These are phyloP conservation scores for Urosaurus nigricauda DNA, from an alignment of 2,797 vertebrate species.

Conservation along the genomic window DNA sequence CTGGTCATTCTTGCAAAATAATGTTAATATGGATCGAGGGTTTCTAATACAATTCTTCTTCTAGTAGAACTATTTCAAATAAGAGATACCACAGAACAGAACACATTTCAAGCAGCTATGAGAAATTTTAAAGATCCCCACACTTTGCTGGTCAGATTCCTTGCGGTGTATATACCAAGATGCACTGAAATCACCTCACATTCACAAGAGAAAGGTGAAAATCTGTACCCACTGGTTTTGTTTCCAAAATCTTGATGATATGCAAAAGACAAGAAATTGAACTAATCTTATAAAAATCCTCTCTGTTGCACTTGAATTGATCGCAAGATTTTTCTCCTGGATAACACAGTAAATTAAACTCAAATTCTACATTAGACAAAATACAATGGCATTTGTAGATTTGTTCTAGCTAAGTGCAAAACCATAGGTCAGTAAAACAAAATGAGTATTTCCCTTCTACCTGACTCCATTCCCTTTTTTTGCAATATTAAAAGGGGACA, in stretches of 20 bases:
- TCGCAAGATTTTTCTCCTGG: not conserved
- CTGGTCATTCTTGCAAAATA: not conserved
- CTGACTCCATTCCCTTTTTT: not conserved
- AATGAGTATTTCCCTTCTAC: not conserved
- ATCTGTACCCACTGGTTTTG: not conserved
- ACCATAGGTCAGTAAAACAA: not conserved
- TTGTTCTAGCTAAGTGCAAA: not conserved
- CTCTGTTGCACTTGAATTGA: not conserved
- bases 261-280: not conserved
- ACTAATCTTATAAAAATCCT: not conserved
- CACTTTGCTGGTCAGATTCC: not conserved
- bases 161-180: not conserved
- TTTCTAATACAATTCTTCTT: not conserved
- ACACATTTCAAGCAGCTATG: not conserved
- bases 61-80: not conserved
- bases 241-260: not conserved
- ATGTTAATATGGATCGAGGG: no score
- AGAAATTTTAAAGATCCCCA: not conserved
- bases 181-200: not conserved
- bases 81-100: not conserved
- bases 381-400: not conserved
- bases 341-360: not conserved
- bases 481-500: not conserved
- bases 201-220: not conserved
- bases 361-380: not conserved